Evolutionary conservation across 2,797 vertebrate species (phyloP), one percentile per base, ranked within the genome.

Genomic region (Rhinatrema bivittatum): DNA sequence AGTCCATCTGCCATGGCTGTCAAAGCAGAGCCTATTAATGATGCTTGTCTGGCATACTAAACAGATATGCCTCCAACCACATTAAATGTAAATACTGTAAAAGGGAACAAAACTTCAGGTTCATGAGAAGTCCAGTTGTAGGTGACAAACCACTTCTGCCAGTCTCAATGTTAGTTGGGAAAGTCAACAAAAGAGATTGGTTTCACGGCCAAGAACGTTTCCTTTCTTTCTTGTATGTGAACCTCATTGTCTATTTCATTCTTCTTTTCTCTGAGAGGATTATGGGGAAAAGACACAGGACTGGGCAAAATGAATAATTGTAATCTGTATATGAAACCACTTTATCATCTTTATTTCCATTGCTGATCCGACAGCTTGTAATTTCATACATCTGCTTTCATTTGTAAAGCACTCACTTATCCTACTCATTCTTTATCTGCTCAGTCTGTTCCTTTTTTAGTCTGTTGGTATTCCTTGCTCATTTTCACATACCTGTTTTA

Each of bases 341-440:
- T 94, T 87, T 84, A 92, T 95, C 91, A 93, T 82, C 79, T 78
- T 85, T 70, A 78, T 81, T 85, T 87, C 88, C 74, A 77, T 84
- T 85, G 87, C 87, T 78, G 83, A 87, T 83, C 84, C 82, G 87
- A 93, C 89, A 90, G 82, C 87, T 90, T 86, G 85, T 90, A 91
- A 94, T 92, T 88, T 89, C 91, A 92, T 87, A 86, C 91, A 91
- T 96, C 90, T 94, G 91, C 86, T 89, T 91, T 89, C 88, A 91
- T 92, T 91, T 91, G 86, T 87, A 87, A 89, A 90, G 83, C 68
- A 78, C 84, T 93, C 86, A 79, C 85, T 91, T 87, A 87, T 73
- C 77, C 72, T 72, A 56, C 75, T 65, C 69, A 70, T 60, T 81
- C 61, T 70, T 39, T 77, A 67, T 64, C 63, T 69, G 50, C 66